phyloP scores from a whole-genome alignment of 2,113 vertebrate species.

The Equus przewalskii region DNA sequence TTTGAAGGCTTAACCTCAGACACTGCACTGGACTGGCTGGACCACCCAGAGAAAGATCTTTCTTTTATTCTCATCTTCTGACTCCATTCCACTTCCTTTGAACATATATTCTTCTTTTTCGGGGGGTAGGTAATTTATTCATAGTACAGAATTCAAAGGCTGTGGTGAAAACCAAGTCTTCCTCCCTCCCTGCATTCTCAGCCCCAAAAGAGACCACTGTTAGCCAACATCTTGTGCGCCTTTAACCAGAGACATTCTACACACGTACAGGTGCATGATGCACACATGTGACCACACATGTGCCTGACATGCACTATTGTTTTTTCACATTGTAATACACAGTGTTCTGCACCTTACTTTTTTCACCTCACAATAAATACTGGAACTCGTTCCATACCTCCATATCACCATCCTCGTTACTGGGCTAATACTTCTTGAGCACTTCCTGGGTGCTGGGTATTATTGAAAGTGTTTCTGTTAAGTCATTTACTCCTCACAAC shows the following conservation, averaged over 20 bases:
- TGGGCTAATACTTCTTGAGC: not conserved
- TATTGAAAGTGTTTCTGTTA: not conserved
- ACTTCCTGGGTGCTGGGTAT: not conserved
- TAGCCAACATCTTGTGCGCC: not conserved
- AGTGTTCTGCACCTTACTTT: not conserved
- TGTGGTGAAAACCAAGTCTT: not conserved
- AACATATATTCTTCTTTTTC: not conserved
- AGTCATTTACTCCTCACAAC: not conserved
- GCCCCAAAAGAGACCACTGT: not conserved
- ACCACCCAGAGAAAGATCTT: not conserved
- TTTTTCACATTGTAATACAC: not conserved
- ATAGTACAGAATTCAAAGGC: not conserved
- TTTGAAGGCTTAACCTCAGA: not conserved
- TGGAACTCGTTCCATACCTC: not conserved
- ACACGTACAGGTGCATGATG: not conserved
- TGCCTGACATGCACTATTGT: not conserved
- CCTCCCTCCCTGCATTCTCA: not conserved
- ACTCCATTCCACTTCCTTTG: not conserved
- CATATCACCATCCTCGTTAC: not conserved
- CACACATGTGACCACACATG: not conserved
- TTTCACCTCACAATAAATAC: not conserved
- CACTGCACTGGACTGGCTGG: fast-evolving
- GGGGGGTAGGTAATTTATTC: not conserved
- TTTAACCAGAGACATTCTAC: not conserved
- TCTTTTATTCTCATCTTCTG: not conserved